Base-by-base conservation (phyloP, 1,140 invertebrate species). In the Brachionus manjavacas region DNA sequence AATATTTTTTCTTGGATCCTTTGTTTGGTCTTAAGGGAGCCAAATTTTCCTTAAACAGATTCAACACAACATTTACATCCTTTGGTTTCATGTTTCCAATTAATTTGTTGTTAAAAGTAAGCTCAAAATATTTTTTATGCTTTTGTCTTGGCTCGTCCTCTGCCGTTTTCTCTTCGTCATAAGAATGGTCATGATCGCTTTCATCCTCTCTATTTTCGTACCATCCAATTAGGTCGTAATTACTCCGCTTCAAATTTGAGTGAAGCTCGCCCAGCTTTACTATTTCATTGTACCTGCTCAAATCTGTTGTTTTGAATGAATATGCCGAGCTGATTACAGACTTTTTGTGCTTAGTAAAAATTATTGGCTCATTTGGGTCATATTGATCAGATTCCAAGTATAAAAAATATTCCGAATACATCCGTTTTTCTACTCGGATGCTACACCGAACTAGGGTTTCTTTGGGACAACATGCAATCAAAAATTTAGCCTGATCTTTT, bases 71-170 rank as follows among this genome's bases (percentile, higher is more conserved):
- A 55, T 11, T 52, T 31, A 80, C 8, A 52, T 60, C 78, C 55
- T 80, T 80, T 35, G 78, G 78, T 20, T 55, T 80, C 9, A 23
- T 4, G n/a, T 64, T 4, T 31, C 78, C 78, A 28, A 80, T 55
- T 16, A 80, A 52, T 31, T 64, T 80, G 78, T 80, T 80, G 12
- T 12, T 11, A 23, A 39, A 80, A 35, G 25, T 35, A 25, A 80
- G 31, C n/a, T 49, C 23, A 80, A 80, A 80, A 39, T 80, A 64
- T 31, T 80, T 74, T 74, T 74, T 74, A 74, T 39, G 31, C 16
- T 12, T 23, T 43, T 74, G 41, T 74, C 16, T 4, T 16, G 70
- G 9, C 9, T 68, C 66, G 31, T 74, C n/a, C 1, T 74, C 4
- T 8, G 9, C 16, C 20, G 31, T 43, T 11, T 41, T 39, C 43